Evolutionary conservation across 1,140 invertebrate species (phyloP).

Genomic region (Papilio dardanus): DNA sequence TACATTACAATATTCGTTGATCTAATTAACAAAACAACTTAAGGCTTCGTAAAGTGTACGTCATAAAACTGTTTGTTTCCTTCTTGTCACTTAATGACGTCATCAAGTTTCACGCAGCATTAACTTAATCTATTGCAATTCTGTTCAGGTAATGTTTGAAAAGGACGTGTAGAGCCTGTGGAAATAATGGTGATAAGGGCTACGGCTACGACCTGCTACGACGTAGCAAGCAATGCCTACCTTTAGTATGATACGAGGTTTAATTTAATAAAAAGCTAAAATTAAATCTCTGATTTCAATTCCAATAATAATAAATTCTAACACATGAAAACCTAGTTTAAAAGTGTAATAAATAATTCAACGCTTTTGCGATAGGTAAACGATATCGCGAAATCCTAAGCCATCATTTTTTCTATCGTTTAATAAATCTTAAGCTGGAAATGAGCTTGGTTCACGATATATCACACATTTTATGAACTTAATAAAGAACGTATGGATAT

Average conservation of each 20-base stretch:
- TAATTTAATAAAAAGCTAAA: neutral
- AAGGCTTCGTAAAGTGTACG: too few relatives aligned
- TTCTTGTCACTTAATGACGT: too few relatives aligned
- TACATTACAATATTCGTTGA: too few relatives aligned
- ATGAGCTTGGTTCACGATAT: conserved; percentile 6
- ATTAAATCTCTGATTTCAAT: neutral
- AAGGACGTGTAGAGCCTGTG: too few relatives aligned
- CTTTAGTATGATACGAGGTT: neutral
- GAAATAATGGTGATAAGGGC: neutral
- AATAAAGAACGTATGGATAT: neutral
- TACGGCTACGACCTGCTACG: neutral
- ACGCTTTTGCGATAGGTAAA: neutral
- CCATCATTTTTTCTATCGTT: neutral
- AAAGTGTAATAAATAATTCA: neutral
- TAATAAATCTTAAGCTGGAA: neutral
- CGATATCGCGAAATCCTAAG: neutral
- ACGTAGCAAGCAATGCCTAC: neutral
- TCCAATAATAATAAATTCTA: neutral
- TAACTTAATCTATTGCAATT: too few relatives aligned
- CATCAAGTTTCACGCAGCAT: too few relatives aligned
- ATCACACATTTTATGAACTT: neutral
- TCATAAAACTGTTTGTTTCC: too few relatives aligned
- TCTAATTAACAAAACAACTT: too few relatives aligned
- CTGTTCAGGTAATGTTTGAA: too few relatives aligned
- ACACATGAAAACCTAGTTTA: neutral